Evolutionary conservation across 2,113 vertebrate genomes (phyloP), one percentile per base, ranked within the genome.

Genomic region (Nasalis larvatus): DNA sequence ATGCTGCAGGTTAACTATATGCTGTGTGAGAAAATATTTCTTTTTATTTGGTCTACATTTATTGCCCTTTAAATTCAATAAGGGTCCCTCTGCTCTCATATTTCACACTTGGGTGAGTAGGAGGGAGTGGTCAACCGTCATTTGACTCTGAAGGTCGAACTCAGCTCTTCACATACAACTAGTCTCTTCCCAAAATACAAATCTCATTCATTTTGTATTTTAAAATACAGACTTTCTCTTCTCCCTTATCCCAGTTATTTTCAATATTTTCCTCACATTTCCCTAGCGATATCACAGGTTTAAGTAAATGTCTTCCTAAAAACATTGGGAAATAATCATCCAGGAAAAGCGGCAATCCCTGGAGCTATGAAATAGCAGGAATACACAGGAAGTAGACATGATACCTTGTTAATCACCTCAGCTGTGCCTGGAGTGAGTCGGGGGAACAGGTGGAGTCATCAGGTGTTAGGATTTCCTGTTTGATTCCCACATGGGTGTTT

Each of bases 401-500:
- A 92, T 95, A 94, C 54, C 47, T 66, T 92, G 81, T 87, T 96
- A 97, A 96, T 96, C 88, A 94, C 76, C 45, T 96, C 94, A 96
- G 89, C 68, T 96, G 86, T 40, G 86, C 60, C 58, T 93, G 71
- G 66, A 97, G 82, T 83, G 87, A 97, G 69, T 96, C 56, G 40
- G 83, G 77, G 54, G 42, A 93, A 60, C 89, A 97, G 95, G 88
- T 97, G 95, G 89, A 96, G 78, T 85, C 42, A 94, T 96, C 93
- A 95, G 95, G 95, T 97, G 93, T 87, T 91, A 95, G 86, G 25
- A 86, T 96, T 98, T 97, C 95, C 96, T 97, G 92, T 81, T 76
- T 32, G 71, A 94, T 87, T 96, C 94, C 92, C 82, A 78, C 13
- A 63, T 45, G 84, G 35, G 35, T 85, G 45, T 88, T 95, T 90